phyloP scores from a whole-genome alignment of 2,888 invertebrate species.

The Lasius platythorax region DNA sequence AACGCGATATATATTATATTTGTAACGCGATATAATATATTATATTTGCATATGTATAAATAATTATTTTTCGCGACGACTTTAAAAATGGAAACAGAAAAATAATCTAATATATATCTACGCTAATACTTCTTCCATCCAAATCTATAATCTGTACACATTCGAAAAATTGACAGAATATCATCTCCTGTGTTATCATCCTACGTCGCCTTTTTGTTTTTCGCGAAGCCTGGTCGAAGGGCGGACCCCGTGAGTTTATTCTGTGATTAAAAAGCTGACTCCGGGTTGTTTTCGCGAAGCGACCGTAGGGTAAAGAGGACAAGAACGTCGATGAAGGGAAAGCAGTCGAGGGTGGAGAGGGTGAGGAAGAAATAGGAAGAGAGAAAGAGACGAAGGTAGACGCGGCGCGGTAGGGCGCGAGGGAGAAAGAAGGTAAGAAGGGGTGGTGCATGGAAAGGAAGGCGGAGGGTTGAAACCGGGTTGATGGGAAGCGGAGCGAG shows the following conservation, averaged over 20 bases:
- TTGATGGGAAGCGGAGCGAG: conserved; percentile 50
- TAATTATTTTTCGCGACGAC: background rate
- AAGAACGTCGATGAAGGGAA: conserved; percentile 70
- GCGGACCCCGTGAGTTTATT: conserved; percentile 71
- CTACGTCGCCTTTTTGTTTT: conserved; percentile 13
- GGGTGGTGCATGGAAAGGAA: background rate
- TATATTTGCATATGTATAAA: background rate
- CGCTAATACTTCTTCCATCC: background rate
- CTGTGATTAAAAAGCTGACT: conserved; percentile 80
- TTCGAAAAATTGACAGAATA: background rate
- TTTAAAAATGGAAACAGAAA: background rate
- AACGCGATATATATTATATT: background rate
- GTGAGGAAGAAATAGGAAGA: background rate
- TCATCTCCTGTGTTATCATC: conserved; percentile 4
- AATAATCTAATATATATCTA: background rate
- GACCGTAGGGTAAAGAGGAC: conserved; percentile 53
- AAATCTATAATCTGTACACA: background rate
- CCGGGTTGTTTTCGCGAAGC: conserved; percentile 66
- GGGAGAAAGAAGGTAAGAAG: conserved; percentile 45
- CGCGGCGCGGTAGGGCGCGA: background rate
- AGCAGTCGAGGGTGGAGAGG: conserved; percentile 42
- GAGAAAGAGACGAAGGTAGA: conserved; percentile 21
- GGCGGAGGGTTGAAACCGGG: conserved; percentile 15
- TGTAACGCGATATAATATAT: background rate
- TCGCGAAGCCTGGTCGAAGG: conserved; percentile 22